Evolutionary conservation across 2,113 vertebrate species (phyloP).

Genomic region (Eulemur rufifrons): DNA sequence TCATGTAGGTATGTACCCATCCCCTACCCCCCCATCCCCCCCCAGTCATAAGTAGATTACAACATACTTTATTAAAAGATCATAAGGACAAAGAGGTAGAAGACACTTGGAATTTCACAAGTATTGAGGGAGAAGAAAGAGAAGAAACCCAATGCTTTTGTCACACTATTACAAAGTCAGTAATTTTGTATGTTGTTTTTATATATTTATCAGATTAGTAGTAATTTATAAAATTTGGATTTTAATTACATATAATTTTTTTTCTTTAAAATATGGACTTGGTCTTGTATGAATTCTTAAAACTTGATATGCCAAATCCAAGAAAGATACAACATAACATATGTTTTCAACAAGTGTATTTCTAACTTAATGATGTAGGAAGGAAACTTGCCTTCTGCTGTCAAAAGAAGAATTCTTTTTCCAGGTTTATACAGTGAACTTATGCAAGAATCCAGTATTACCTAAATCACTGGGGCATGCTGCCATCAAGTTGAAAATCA

Average conservation of each 20-base stretch:
- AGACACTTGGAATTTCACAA: not conserved
- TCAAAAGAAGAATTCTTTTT: not conserved
- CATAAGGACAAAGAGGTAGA: not conserved
- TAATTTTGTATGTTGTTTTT: not conserved
- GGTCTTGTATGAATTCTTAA: not conserved
- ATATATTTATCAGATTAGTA: not conserved
- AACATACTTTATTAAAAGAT: not conserved
- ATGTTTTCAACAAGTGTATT: not conserved
- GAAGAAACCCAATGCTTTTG: not conserved
- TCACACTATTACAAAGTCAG: not conserved
- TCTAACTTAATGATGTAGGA: slow-evolving; percentile 34
- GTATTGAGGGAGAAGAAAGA: not conserved
- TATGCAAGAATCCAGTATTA: not conserved
- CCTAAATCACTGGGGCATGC: not conserved
- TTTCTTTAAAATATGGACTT: not conserved
- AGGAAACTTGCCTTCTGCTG: not conserved
- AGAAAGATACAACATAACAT: not conserved
- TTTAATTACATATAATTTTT: not conserved
- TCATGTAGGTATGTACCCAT: too few relatives aligned
- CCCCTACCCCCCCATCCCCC: too few relatives aligned
- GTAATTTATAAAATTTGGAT: not conserved
- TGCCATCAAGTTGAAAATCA: not conserved
- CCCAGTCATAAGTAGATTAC: not conserved
- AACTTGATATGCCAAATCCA: not conserved
- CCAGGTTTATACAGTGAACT: not conserved